phyloP scores from a whole-genome alignment of 1,140 invertebrate genomes.

The Leptinotarsa texana region DNA sequence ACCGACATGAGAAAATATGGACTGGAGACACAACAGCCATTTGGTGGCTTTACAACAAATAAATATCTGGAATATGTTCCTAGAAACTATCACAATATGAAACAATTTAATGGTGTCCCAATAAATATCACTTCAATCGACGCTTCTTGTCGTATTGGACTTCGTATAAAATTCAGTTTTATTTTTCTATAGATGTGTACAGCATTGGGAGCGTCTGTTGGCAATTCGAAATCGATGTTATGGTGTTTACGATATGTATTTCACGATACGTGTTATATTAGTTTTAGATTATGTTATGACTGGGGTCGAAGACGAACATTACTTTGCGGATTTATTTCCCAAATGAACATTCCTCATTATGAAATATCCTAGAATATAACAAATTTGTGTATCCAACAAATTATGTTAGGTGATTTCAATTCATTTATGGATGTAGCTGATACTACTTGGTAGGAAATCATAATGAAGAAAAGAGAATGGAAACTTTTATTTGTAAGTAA shows the following conservation, averaged over 20 bases:
- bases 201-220: not conserved
- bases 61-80: not conserved
- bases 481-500: too few species aligned
- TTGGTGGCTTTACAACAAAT: slow-evolving; percentile 1
- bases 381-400: too few species aligned
- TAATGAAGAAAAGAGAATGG: too few species aligned
- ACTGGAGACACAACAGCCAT: not conserved
- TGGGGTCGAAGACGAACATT: too few species aligned
- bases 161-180: slow-evolving; percentile 5
- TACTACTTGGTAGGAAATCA: too few species aligned
- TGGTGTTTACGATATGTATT: not conserved
- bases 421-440: too few species aligned
- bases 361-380: too few species aligned
- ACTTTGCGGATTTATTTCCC: too few species aligned
- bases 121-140: slow-evolving; percentile 12
- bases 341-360: too few species aligned
- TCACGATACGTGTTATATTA: too few species aligned
- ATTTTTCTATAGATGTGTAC: not conserved
- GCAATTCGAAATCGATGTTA: not conserved
- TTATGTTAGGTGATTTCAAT: too few species aligned
- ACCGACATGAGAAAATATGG: not conserved
- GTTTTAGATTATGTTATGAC: too few species aligned
- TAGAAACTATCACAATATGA: not conserved
- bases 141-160: not conserved
- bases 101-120: not conserved